Evolutionary conservation across 1,140 invertebrate species (phyloP).

Genomic region (Drosophila mayri): DNA sequence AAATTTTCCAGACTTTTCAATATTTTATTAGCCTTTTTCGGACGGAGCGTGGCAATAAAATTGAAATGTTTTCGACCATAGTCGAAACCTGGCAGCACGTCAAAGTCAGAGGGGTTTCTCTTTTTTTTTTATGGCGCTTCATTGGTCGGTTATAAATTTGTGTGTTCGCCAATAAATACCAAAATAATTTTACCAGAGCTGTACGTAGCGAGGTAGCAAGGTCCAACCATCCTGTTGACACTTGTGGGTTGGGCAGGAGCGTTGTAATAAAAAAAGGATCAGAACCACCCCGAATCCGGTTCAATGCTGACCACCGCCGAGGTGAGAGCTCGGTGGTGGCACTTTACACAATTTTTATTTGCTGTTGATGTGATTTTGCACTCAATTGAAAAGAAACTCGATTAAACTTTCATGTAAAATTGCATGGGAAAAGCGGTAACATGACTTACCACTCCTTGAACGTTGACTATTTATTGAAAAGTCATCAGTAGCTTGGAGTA

Average conservation of each 20-base stretch:
- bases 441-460: conserved; percentile 56
- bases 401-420: conserved; percentile 77
- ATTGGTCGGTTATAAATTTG: conserved; percentile 80
- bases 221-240: conserved; percentile 64
- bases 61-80: conserved; percentile 70
- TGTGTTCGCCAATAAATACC: conserved; percentile 77
- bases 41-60: conserved; percentile 63
- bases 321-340: conserved; percentile 24
- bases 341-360: conserved; percentile 69
- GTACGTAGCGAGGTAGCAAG: conserved; percentile 22
- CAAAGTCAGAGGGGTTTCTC: conserved; percentile 57
- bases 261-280: conserved; percentile 35
- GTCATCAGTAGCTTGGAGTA: conserved; percentile 10
- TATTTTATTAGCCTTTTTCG: conserved; percentile 63
- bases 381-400: conserved; percentile 79
- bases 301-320: conserved; percentile 33
- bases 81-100: conserved; percentile 48
- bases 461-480: conserved; percentile 27
- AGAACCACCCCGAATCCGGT: conserved; percentile 31
- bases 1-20: conserved; percentile 71
- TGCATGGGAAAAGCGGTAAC: conserved; percentile 62
- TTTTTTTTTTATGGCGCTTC: conserved; percentile 51
- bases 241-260: conserved; percentile 48
- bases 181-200: conserved; percentile 59
- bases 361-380: conserved; percentile 78